Percentiles rank a stretch among this genome's conserved stretches.
Evolutionary conservation across 1,140 invertebrate species (phyloP).

Genomic region (Pomacea maculata): DNA sequence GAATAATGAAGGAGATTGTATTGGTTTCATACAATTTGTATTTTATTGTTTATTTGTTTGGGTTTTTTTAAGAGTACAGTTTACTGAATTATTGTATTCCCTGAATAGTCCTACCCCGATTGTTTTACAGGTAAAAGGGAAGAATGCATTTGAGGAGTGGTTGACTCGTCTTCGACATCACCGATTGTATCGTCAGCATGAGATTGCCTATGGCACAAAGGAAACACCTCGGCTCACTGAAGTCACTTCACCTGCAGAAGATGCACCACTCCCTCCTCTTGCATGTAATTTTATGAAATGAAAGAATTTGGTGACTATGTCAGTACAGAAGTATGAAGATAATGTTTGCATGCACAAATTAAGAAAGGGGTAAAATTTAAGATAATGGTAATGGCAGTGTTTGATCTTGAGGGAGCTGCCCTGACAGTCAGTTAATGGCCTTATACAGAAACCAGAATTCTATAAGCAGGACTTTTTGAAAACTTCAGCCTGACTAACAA

Average conservation of each 20-base stretch:
- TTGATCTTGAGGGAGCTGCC: too few relatives aligned
- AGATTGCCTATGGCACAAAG: slow-evolving; percentile 67
- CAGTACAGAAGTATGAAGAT: too few relatives aligned
- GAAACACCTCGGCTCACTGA: slow-evolving; percentile 60
- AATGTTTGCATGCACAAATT: too few relatives aligned
- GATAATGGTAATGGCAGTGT: too few relatives aligned
- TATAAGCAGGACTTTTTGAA: too few relatives aligned
- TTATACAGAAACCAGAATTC: too few relatives aligned
- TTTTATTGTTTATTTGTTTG: neutral
- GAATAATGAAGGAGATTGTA: neutral
- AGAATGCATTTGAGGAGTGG: slow-evolving; percentile 76
- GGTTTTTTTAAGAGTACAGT: neutral
- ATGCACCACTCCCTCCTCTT: slow-evolving; percentile 35
- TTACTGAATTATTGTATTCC: neutral
- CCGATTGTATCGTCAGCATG: slow-evolving; percentile 81
- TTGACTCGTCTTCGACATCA: slow-evolving; percentile 80
- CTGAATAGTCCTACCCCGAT: neutral
- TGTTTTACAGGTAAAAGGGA: slow-evolving; percentile 41
- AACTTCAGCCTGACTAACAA: too few relatives aligned
- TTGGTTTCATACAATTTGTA: neutral
- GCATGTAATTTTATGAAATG: slow-evolving; percentile 5
- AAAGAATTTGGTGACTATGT: too few relatives aligned
- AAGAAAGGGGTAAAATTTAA: too few relatives aligned
- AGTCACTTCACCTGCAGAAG: slow-evolving; percentile 60
- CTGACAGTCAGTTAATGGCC: too few relatives aligned